Percentiles rank a stretch among this genome's conserved stretches.
Conservation (phyloP, 2,888 invertebrate genomes). For the Axea sp. region DNA sequence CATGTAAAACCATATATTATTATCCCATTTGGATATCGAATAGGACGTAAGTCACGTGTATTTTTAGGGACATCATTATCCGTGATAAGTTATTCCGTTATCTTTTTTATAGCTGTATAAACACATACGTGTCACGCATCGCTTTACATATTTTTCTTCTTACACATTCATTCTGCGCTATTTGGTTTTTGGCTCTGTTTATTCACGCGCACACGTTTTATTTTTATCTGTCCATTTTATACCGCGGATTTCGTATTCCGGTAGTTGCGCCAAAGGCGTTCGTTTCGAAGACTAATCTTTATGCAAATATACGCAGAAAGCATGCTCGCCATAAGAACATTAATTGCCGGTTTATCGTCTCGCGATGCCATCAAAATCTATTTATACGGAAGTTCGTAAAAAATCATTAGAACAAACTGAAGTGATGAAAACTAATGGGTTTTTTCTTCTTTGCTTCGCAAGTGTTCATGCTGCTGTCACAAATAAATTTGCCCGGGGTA, state of each 20-base stretch:
- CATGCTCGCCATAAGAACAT: constrained; percentile 39
- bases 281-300: constrained; percentile 48
- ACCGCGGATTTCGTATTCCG: constrained; percentile 38
- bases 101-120: too few species aligned
- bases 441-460: constrained; percentile 19
- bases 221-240: constrained; percentile 28
- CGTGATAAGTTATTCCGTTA: too few species aligned
- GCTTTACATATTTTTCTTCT: constrained; percentile 10
- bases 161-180: background rate
- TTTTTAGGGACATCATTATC: too few species aligned
- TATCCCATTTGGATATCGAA: too few species aligned
- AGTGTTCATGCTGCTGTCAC: too few species aligned
- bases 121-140: constrained; percentile 11
- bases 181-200: constrained; percentile 26
- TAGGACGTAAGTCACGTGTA: too few species aligned
- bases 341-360: constrained; percentile 51
- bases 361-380: constrained; percentile 32
- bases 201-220: constrained; percentile 21
- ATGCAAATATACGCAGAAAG: constrained; percentile 48
- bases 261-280: constrained; percentile 41
- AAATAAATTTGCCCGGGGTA: too few species aligned
- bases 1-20: too few species aligned
- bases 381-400: constrained; percentile 16
- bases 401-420: constrained; percentile 16
- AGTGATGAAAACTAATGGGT: constrained; percentile 16